phyloP scores from a whole-genome alignment of 2,888 invertebrate genomes.

The Tribolium freemani region DNA sequence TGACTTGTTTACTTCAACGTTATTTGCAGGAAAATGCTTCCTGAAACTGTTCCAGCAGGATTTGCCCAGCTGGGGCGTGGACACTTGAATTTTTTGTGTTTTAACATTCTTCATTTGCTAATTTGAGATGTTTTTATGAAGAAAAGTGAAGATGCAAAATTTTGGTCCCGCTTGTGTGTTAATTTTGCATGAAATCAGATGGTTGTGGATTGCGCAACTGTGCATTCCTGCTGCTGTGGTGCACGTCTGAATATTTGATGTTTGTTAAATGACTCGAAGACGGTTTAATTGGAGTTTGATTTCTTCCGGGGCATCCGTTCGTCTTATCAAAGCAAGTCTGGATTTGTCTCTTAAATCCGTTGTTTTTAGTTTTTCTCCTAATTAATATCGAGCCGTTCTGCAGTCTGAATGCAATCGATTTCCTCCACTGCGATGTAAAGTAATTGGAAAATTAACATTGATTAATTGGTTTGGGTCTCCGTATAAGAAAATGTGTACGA shows the following conservation, averaged over 20 bases:
- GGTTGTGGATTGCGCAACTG: too few relatives aligned
- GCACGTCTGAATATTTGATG: neutral
- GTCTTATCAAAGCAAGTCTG: neutral
- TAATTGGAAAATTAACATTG: constrained; percentile 40
- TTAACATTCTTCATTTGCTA: too few relatives aligned
- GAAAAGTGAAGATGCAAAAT: too few relatives aligned
- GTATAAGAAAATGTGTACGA: constrained; percentile 19
- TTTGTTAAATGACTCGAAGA: neutral
- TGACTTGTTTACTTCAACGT: neutral
- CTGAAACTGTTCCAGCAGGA: neutral
- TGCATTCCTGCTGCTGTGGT: too few relatives aligned
- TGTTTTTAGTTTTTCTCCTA: constrained; percentile 11
- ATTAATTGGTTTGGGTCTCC: constrained; percentile 30
- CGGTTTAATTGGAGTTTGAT: neutral
- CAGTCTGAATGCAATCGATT: constrained; percentile 12
- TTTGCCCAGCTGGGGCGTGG: neutral
- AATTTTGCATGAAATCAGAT: too few relatives aligned
- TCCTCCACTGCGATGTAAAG: constrained; percentile 24
- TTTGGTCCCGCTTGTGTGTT: too few relatives aligned
- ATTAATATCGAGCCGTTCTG: constrained; percentile 16
- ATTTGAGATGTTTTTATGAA: too few relatives aligned
- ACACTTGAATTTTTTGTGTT: too few relatives aligned
- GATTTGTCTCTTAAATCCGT: neutral
- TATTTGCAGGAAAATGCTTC: neutral
- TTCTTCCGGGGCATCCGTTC: neutral